Conservation (phyloP, 64 coral and sea anemone genomes). For the Porites australiensis region DNA sequence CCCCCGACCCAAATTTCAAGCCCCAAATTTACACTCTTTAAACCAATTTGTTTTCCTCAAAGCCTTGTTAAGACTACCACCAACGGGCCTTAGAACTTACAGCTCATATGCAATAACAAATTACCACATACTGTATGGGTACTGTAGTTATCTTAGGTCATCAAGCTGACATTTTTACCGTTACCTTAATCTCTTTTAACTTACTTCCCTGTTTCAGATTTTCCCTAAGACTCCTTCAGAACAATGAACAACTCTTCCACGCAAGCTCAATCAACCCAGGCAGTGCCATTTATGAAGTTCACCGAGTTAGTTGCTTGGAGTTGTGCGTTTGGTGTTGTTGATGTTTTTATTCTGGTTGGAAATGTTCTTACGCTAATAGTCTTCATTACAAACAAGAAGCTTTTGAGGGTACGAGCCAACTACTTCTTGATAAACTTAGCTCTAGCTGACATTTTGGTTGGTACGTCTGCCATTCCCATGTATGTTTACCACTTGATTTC, state of each 20-base stretch:
- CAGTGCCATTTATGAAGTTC: conserved; percentile 19
- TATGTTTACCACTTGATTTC: conserved; percentile 74
- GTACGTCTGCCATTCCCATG: conserved; percentile 77
- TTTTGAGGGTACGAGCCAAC: conserved; percentile 84
- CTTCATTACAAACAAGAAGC: conserved; percentile 78
- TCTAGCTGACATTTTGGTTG: conserved; percentile 83
- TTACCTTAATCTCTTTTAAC: too few species aligned
- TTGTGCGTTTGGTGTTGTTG: conserved; percentile 60
- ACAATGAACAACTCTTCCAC: conserved; percentile 29
- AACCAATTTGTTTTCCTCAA: too few species aligned
- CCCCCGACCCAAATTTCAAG: too few species aligned
- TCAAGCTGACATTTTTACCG: too few species aligned
- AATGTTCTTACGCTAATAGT: conserved; percentile 80
- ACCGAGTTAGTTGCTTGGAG: conserved; percentile 78
- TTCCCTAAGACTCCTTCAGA: neutral
- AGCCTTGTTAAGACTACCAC: too few species aligned
- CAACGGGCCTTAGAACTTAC: too few species aligned
- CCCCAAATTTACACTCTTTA: too few species aligned
- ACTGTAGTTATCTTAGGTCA: too few species aligned
- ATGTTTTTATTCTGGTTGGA: conserved; percentile 78
- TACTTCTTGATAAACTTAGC: conserved; percentile 90
- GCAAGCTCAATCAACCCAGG: neutral
- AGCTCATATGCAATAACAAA: too few species aligned
- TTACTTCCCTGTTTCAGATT: neutral
- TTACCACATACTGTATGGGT: too few species aligned